Base-by-base conservation (phyloP, 53 echinoderm and acorn worm genomes). In the Stichopus horrens region DNA sequence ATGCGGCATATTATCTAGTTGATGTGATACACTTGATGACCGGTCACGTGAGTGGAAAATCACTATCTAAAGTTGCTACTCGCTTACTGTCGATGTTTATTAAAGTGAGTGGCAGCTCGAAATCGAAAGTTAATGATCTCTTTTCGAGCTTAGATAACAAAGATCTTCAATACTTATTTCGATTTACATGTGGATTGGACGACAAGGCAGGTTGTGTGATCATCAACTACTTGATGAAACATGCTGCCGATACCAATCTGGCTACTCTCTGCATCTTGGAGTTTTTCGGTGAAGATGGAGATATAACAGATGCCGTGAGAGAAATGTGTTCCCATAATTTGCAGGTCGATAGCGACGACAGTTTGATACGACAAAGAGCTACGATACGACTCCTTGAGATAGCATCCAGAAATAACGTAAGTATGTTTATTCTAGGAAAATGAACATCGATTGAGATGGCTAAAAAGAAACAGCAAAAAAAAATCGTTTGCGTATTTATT, bases 391-490 rank as follows among this genome's bases (percentile, higher is more conserved):
- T 81, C 8, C 52, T 81, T 19, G 81, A 55, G 21, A 81, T 81
- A 57, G 81, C 81, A 81, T 81, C 81, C 2, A 81, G 53, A 71
- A 71, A n/a, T 18, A 71, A 71, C n/a, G 71, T 71, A 71, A 71
- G 37, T 37, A 37, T 37, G 2, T 37, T 37, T 37, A 37, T 37
- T 37, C 37, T 37, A 37, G 37, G 37, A 37, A 37, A 37, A 37
- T 37, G 37, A 37, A 37, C 0, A 37, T 37, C 37, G 37, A 37
- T 37, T 37, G 37, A 37, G 37, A 37, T 37, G 37, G 37, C 37
- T 2, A 37, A 0, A 37, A 37, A 37, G 37, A 37, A 37, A 37
- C 0, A 37, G 37, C 0, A 37, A 37, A 2, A 37, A 37, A 37
- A n/a, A n/a, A n/a, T n/a, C n/a, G n/a, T n/a, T n/a, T n/a, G n/a